Conservation (phyloP, 1,140 invertebrate genomes). For the Mylabris phalerata region DNA sequence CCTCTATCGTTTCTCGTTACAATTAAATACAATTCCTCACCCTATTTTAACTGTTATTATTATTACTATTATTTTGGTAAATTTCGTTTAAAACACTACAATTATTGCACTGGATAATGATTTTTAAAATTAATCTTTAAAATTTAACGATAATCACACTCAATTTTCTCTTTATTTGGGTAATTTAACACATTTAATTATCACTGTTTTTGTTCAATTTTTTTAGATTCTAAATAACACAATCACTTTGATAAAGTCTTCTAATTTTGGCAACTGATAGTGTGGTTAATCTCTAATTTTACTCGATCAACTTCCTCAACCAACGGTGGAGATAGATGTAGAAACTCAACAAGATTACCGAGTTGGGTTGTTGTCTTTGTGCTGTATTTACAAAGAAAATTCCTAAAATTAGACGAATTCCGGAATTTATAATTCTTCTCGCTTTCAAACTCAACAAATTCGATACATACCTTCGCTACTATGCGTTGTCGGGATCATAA, state of each 20-base stretch:
- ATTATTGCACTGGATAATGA: slow-evolving; percentile 14
- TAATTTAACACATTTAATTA: slow-evolving; percentile 11
- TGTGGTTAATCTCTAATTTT: no score
- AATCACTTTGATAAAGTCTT: slow-evolving; percentile 11
- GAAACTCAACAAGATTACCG: neutral
- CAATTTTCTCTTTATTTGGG: neutral
- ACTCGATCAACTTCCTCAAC: slow-evolving; percentile 5
- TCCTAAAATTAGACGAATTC: slow-evolving; percentile 1
- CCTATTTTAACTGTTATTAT: no score
- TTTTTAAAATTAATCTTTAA: neutral
- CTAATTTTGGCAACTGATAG: neutral
- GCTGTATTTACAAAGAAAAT: slow-evolving; percentile 4
- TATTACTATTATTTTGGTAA: no score
- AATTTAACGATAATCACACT: slow-evolving; percentile 14
- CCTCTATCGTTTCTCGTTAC: no score
- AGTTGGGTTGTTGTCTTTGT: neutral
- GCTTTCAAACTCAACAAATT: no score
- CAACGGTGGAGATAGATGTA: slow-evolving; percentile 8
- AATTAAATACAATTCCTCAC: no score
- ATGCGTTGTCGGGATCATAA: slow-evolving; percentile 42
- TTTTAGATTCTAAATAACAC: neutral
- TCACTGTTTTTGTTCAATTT: slow-evolving; percentile 4
- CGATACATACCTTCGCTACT: slow-evolving; percentile 27
- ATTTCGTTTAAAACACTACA: slow-evolving; percentile 4
- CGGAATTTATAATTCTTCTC: no score